phyloP scores from a whole-genome alignment of 2,888 invertebrate genomes.

The Automeris io region DNA sequence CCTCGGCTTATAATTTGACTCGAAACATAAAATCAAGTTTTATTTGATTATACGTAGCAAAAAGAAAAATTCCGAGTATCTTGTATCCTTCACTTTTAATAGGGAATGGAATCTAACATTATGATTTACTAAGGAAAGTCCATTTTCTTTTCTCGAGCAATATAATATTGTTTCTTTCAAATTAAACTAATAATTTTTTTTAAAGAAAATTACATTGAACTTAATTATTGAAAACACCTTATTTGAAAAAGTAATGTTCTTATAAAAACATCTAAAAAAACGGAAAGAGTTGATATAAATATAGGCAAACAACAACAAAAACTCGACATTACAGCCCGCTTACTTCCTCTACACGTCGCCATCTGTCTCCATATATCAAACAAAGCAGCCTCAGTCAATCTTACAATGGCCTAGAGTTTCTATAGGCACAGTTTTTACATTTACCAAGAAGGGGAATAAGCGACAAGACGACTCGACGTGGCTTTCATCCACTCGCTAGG shows the following conservation, averaged over 20 bases:
- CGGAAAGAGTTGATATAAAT: not conserved
- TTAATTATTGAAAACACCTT: too few relatives aligned
- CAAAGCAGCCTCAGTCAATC: constrained; percentile 62
- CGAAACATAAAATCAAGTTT: constrained; percentile 76
- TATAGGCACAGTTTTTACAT: constrained; percentile 61
- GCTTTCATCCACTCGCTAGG: constrained; percentile 68
- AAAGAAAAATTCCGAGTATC: constrained; percentile 56
- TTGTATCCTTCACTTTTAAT: constrained; percentile 62
- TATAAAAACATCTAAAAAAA: not conserved
- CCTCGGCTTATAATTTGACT: constrained; percentile 75
- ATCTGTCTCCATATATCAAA: constrained; percentile 46
- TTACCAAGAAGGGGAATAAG: constrained; percentile 59
- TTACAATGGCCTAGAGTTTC: constrained; percentile 57
- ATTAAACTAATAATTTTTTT: not conserved
- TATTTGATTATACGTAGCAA: constrained; percentile 70
- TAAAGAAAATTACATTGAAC: too few relatives aligned
- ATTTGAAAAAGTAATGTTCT: too few relatives aligned
- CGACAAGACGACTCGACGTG: constrained; percentile 52
- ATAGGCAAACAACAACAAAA: constrained; percentile 4
- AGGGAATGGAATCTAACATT: constrained; percentile 46
- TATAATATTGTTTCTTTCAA: constrained; percentile 15
- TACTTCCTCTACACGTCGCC: constrained; percentile 20
- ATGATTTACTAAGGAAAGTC: constrained; percentile 42
- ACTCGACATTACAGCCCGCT: not conserved
- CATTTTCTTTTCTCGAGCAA: constrained; percentile 31